These are phyloP conservation scores for Phenganax subtilis DNA, from an alignment of 92 coral and sea anemone genomes.

Conservation along the genomic window DNA sequence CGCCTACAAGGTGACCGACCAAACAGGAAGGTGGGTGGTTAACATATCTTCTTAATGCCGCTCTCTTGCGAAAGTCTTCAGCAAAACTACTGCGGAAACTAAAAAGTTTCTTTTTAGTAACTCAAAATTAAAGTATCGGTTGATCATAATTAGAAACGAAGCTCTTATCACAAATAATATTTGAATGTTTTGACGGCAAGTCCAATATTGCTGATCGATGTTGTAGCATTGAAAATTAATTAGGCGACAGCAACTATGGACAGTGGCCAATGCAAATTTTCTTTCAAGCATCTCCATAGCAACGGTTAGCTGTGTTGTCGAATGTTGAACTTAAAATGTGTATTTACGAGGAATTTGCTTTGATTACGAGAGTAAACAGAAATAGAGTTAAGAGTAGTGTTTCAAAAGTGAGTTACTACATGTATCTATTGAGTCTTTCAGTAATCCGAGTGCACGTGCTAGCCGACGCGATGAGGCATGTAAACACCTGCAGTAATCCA, in stretches of 20 bases:
- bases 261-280: slow-evolving; percentile 45
- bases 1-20: background rate
- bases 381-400: background rate
- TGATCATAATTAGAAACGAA: background rate
- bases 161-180: background rate
- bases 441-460: slow-evolving; percentile 82
- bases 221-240: slow-evolving; percentile 42
- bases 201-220: slow-evolving; percentile 31
- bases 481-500: slow-evolving; percentile 85
- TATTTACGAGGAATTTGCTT: slow-evolving; percentile 10
- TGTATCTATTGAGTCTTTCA: slow-evolving; percentile 17
- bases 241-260: slow-evolving; percentile 32
- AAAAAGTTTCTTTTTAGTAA: no score
- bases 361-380: slow-evolving; percentile 10
- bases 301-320: slow-evolving; percentile 27
- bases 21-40: slow-evolving; percentile 16
- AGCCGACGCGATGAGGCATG: slow-evolving; percentile 66
- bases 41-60: background rate
- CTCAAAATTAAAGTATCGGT: background rate
- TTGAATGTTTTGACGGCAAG: background rate
- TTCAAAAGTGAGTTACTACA: slow-evolving; percentile 1
- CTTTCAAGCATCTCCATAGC: slow-evolving; percentile 22
- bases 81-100: no score
- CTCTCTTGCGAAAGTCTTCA: background rate
- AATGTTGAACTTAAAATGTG: slow-evolving; percentile 12